phyloP scores from a whole-genome alignment of 1,140 invertebrate genomes.

The Hetaerina americana region DNA sequence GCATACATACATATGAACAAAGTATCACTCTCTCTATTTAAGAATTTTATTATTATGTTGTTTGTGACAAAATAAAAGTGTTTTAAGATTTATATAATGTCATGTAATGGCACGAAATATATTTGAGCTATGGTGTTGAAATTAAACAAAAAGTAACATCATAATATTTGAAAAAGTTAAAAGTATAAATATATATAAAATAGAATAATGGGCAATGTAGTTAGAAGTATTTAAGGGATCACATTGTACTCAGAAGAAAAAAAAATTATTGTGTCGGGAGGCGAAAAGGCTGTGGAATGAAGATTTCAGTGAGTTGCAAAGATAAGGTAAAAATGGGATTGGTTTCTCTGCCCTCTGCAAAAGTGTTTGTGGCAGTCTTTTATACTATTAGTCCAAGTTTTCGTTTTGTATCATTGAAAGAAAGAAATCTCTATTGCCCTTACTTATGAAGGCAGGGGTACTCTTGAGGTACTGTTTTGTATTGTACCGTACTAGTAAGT shows the following conservation, averaged over 20 bases:
- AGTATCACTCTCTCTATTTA: constrained; percentile 1
- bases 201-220: not conserved
- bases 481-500: constrained; percentile 12
- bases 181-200: not conserved
- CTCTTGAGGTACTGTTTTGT: constrained; percentile 16
- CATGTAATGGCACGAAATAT: constrained; percentile 6
- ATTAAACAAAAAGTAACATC: not conserved
- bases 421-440: constrained; percentile 7
- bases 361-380: constrained; percentile 13
- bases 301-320: not conserved
- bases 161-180: not conserved
- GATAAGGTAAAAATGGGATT: not conserved
- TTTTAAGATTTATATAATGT: constrained; percentile 1
- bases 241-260: constrained; percentile 1
- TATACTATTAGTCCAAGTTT: constrained; percentile 16
- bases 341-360: constrained; percentile 2
- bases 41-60: constrained; percentile 2
- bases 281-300: constrained; percentile 2
- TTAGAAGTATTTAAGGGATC: not conserved
- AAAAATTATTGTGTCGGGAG: not conserved
- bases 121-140: constrained; percentile 6
- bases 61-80: constrained; percentile 5
- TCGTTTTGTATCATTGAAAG: constrained; percentile 16
- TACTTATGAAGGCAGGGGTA: constrained; percentile 11
- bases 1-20: not conserved